Conservation (phyloP, 2,888 invertebrate species). For the Andrena flavipes region DNA sequence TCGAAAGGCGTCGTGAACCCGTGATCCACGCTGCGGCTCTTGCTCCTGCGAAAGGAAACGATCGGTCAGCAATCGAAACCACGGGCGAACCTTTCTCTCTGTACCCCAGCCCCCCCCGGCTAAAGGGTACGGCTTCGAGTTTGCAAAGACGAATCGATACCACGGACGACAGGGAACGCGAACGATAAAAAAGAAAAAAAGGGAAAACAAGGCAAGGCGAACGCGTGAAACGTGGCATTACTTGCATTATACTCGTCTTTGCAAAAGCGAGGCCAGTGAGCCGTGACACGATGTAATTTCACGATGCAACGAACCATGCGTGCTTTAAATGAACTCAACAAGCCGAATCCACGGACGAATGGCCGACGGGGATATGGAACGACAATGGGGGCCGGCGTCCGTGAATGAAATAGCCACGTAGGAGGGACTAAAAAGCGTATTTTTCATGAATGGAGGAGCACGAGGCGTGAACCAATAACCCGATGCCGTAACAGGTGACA, state of each 20-base stretch:
- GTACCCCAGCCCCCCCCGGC: not conserved
- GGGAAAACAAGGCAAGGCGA: not conserved
- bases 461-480: conserved; percentile 26
- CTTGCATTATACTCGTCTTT: conserved; percentile 18
- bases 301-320: conserved; percentile 67
- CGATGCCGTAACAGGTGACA: conserved; percentile 27
- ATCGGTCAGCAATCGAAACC: conserved; percentile 27
- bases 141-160: not conserved
- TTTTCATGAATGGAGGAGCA: conserved; percentile 35
- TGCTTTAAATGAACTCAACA: conserved; percentile 32
- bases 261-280: conserved; percentile 35
- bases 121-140: not conserved
- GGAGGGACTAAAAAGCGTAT: not conserved
- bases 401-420: conserved; percentile 30
- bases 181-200: not conserved
- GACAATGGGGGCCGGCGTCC: conserved; percentile 31
- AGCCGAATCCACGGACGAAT: conserved; percentile 42
- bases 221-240: conserved; percentile 20
- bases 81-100: not conserved
- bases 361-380: conserved; percentile 53
- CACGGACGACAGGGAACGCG: not conserved
- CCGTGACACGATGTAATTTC: conserved; percentile 60
- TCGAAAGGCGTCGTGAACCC: conserved; percentile 94
- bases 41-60: conserved; percentile 89
- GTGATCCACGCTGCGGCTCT: conserved; percentile 96